Percentiles rank a stretch among this genome's conserved stretches.
These are phyloP conservation scores for Pteropus alecto DNA, from an alignment of 2,113 vertebrate species.

Conservation along the genomic window DNA sequence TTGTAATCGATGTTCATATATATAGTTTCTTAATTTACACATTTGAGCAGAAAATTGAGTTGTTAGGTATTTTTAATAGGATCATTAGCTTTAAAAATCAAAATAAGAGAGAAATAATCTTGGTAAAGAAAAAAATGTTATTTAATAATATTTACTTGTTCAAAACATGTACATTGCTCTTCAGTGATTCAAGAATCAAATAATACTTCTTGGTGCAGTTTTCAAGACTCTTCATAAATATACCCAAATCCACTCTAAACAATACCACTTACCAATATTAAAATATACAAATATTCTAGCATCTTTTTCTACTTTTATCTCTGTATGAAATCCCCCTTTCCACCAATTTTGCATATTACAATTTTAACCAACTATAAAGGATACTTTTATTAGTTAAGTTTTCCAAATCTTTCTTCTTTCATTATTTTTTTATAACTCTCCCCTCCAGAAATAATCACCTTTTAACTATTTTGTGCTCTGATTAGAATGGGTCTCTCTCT, in stretches of 20 bases:
- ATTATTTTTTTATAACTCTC: not conserved
- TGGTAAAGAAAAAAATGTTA: not conserved
- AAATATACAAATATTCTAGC: not conserved
- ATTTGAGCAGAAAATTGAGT: not conserved
- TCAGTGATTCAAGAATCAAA: not conserved
- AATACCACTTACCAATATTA: not conserved
- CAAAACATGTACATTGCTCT: not conserved
- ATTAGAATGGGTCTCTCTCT: not conserved
- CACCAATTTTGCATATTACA: not conserved
- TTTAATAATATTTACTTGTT: slow-evolving; percentile 19
- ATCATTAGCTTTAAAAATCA: slow-evolving; percentile 17
- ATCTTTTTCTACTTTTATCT: not conserved
- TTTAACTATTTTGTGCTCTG: not conserved
- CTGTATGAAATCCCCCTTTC: not conserved
- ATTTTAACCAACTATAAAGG: not conserved
- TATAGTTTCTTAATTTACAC: not conserved
- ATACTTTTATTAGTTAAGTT: not conserved
- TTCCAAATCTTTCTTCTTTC: not conserved
- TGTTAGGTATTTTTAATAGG: not conserved
- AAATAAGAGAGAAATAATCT: not conserved
- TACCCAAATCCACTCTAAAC: not conserved
- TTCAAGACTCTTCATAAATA: not conserved
- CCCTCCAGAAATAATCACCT: not conserved
- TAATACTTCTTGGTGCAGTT: not conserved
- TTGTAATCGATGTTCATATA: not conserved